phyloP scores from a whole-genome alignment of 2,797 vertebrate genomes.

The Spheniscus humboldti region DNA sequence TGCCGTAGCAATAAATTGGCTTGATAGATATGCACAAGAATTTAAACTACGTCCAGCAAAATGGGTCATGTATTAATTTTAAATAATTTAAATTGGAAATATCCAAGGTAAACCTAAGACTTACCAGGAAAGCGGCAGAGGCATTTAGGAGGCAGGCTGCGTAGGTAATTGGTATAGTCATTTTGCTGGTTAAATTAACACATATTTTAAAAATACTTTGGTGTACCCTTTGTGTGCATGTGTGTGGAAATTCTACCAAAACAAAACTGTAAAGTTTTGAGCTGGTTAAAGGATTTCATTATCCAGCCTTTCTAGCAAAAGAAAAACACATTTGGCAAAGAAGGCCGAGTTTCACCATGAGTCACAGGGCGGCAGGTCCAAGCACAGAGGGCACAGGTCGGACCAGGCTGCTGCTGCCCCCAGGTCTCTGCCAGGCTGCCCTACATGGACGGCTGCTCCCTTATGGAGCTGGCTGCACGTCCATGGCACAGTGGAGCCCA shows the following conservation, averaged over 20 bases:
- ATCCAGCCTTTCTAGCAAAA: not conserved
- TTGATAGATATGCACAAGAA: not conserved
- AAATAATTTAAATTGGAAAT: not conserved
- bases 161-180: not conserved
- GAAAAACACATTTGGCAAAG: not conserved
- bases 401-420: not conserved
- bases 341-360: not conserved
- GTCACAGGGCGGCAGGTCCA: not conserved
- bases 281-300: not conserved
- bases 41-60: not conserved
- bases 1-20: not conserved
- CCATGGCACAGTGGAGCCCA: not conserved
- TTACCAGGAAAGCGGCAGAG: not conserved
- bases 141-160: not conserved
- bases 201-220: not conserved
- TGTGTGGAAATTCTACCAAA: not conserved
- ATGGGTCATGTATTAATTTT: not conserved
- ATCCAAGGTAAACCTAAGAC: not conserved
- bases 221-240: not conserved
- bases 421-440: not conserved
- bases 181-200: not conserved
- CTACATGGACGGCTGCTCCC: not conserved
- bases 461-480: rapidly evolving
- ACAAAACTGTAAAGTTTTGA: not conserved
- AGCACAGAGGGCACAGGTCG: rapidly evolving